A percentile compares a stretch with the other conserved stretches of the same genome.
phyloP scores from a whole-genome alignment of 2,113 vertebrate species.

The Hystrix cristata region DNA sequence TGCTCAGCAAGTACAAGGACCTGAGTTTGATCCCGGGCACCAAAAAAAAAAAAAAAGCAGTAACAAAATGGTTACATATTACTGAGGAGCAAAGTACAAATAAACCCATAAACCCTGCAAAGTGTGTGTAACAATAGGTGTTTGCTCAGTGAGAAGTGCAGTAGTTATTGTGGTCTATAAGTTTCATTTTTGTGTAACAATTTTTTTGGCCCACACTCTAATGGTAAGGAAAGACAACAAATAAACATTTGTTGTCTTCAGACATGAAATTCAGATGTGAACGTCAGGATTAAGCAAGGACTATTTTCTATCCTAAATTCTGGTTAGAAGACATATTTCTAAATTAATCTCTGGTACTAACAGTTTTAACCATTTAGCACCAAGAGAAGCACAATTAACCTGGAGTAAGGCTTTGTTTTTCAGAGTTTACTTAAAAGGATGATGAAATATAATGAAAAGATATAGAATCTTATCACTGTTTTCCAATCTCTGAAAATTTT shows the following conservation, averaged over 20 bases:
- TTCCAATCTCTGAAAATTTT: not conserved
- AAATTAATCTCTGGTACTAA: not conserved
- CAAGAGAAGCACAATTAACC: not conserved
- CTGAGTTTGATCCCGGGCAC: no score
- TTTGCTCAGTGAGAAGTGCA: not conserved
- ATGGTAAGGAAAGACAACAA: not conserved
- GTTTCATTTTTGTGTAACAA: not conserved
- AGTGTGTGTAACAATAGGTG: accelerated
- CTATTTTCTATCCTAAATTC: not conserved
- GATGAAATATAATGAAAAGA: not conserved
- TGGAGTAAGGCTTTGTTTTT: not conserved
- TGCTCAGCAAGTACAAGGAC: no score
- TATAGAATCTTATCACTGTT: not conserved
- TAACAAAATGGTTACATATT: not conserved
- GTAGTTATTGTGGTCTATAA: not conserved
- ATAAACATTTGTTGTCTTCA: not conserved
- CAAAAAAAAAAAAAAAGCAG: not conserved
- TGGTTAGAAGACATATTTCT: not conserved
- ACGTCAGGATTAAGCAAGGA: not conserved
- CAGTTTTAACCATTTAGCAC: not conserved
- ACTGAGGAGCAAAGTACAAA: not conserved
- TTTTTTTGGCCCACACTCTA: not conserved
- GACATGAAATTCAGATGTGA: not conserved
- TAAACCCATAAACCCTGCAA: not conserved
- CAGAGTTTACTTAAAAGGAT: not conserved